Evolutionary conservation across 2,888 invertebrate species (phyloP).

Genomic region (Rotaria socialis): DNA sequence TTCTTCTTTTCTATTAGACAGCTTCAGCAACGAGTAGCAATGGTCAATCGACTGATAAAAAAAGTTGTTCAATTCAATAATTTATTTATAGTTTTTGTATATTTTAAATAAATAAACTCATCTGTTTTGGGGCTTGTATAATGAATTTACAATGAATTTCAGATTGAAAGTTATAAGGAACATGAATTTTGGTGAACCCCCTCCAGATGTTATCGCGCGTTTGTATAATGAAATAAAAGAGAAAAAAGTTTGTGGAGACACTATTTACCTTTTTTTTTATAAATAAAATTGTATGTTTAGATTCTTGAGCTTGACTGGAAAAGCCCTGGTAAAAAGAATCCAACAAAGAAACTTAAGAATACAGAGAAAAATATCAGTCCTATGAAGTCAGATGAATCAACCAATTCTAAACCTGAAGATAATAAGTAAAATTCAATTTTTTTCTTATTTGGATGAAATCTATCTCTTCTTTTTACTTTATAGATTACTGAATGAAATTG

Average conservation of each 20-base stretch:
- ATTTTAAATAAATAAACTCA: too few species aligned
- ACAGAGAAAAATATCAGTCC: not conserved
- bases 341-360: not conserved
- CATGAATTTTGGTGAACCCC: not conserved
- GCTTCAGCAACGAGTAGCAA: not conserved
- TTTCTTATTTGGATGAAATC: too few species aligned
- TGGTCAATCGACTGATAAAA: not conserved
- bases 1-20: not conserved
- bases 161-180: too few species aligned
- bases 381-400: not conserved
- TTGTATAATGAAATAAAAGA: conserved; percentile 21
- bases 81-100: too few species aligned
- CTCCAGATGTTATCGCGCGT: not conserved
- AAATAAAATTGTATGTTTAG: not conserved
- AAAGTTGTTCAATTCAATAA: not conserved
- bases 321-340: not conserved
- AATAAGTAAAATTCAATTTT: not conserved
- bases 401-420: not conserved
- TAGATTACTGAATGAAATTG: conserved; percentile 15
- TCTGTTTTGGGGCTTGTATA: too few species aligned
- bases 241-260: not conserved
- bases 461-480: not conserved
- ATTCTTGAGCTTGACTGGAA: conserved; percentile 23
- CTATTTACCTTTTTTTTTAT: not conserved
- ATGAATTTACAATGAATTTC: too few species aligned